Conservation (phyloP, 2,888 invertebrate species). For the Criorhina ranunculi region DNA sequence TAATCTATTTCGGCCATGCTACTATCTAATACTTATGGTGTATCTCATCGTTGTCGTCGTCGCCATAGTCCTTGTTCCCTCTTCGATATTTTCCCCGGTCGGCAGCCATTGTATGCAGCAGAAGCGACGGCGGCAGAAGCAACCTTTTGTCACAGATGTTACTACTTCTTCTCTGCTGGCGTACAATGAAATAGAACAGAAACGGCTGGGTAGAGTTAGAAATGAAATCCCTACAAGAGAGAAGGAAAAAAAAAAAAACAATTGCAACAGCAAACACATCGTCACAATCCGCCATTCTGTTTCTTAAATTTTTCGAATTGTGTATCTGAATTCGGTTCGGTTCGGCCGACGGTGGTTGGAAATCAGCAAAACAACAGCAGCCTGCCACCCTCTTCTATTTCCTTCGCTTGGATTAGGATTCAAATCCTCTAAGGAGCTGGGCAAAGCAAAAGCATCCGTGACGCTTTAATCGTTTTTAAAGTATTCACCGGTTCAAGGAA, state of each 20-base stretch:
- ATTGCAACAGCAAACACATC: constrained; percentile 38
- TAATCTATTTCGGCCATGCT: constrained; percentile 70
- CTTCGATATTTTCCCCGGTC: constrained; percentile 19
- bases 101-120: constrained; percentile 64
- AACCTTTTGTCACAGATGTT: constrained; percentile 75
- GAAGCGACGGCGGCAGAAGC: constrained; percentile 27
- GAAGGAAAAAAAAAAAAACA: constrained; percentile 30
- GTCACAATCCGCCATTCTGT: constrained; percentile 66
- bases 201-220: constrained; percentile 36
- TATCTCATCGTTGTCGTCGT: constrained; percentile 52
- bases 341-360: constrained; percentile 53
- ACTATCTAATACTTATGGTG: constrained; percentile 61
- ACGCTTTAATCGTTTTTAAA: constrained; percentile 84
- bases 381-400: constrained; percentile 48
- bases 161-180: constrained; percentile 32
- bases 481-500: constrained; percentile 78
- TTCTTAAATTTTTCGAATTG: constrained; percentile 49
- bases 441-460: constrained; percentile 80
- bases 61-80: constrained; percentile 27
- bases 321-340: constrained; percentile 68
- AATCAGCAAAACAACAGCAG: constrained; percentile 33
- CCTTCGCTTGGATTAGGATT: constrained; percentile 49
- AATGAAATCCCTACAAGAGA: constrained; percentile 26
- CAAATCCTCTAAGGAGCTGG: constrained; percentile 59
- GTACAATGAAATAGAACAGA: constrained; percentile 65